phyloP scores from a whole-genome alignment of 2,888 invertebrate genomes.

The Lymantria monacha region DNA sequence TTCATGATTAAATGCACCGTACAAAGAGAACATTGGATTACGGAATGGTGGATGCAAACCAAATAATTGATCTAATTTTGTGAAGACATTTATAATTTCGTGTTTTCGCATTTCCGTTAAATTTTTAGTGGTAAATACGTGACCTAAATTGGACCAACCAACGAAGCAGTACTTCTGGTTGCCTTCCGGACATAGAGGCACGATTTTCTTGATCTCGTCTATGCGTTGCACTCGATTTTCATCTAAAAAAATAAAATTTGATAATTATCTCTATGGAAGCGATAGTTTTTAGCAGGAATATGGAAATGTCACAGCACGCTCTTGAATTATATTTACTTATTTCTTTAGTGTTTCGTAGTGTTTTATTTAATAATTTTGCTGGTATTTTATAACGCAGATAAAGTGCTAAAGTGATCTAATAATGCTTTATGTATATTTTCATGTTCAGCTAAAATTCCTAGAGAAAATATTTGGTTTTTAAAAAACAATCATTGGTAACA shows the following conservation, averaged over 20 bases:
- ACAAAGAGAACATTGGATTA: conserved; percentile 86
- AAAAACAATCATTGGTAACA: too few species aligned
- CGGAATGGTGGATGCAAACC: conserved; percentile 82
- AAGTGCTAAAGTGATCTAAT: too few species aligned
- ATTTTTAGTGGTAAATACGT: conserved; percentile 84
- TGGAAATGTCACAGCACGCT: too few species aligned
- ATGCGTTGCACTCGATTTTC: not conserved
- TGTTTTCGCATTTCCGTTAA: conserved; percentile 79
- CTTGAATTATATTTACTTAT: too few species aligned
- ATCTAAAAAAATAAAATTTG: conserved; percentile 14
- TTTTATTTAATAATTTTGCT: too few species aligned
- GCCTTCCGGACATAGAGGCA: conserved; percentile 82
- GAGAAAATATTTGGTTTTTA: too few species aligned
- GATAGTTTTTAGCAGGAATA: too few species aligned
- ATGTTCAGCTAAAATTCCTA: too few species aligned
- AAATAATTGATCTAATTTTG: conserved; percentile 86
- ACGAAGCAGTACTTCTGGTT: conserved; percentile 80
- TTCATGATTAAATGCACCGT: conserved; percentile 85
- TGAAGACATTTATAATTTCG: conserved; percentile 87
- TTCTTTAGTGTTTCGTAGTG: too few species aligned
- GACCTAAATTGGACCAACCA: conserved; percentile 86
- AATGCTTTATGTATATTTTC: too few species aligned
- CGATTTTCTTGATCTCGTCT: conserved; percentile 59
- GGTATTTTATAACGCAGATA: too few species aligned
- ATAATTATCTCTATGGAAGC: not conserved